Evolutionary conservation across 2,113 vertebrate species (phyloP).

Genomic region (Vicugna pacos): DNA sequence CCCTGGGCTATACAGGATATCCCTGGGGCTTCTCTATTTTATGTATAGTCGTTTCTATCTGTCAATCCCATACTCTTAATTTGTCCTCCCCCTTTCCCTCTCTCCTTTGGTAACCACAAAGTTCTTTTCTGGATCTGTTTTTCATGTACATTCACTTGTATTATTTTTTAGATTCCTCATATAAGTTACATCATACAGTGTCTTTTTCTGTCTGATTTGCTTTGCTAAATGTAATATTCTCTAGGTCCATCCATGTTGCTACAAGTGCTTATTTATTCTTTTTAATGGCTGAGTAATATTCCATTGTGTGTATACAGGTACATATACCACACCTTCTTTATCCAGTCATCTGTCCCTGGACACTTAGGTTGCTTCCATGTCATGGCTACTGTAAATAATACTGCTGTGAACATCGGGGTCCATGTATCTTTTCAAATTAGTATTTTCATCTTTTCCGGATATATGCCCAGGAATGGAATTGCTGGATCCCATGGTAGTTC

Average conservation of each 20-base stretch:
- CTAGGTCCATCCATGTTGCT: not conserved
- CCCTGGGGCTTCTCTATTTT: not conserved
- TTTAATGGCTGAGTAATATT: not conserved
- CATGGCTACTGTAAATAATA: not conserved
- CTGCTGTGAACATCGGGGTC: not conserved
- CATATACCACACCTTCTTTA: not conserved
- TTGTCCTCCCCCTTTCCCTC: not conserved
- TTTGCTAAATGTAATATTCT: not conserved
- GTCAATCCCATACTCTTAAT: not conserved
- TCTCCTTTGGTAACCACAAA: not conserved
- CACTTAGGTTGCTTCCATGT: not conserved
- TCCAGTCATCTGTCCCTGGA: not conserved
- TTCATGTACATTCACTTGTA: not conserved
- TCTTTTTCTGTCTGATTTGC: not conserved
- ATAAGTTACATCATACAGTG: not conserved
- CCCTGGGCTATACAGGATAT: not conserved
- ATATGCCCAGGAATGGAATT: not conserved
- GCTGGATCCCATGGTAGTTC: not conserved
- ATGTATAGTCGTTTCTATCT: not conserved
- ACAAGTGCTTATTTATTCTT: not conserved
- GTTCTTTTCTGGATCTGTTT: not conserved
- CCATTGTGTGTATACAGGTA: not conserved
- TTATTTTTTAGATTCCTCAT: not conserved
- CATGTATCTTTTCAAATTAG: not conserved
- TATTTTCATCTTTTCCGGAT: not conserved